These are phyloP conservation scores for Latrodectus hesperus DNA, from an alignment of 2,888 invertebrate genomes.

Conservation along the genomic window DNA sequence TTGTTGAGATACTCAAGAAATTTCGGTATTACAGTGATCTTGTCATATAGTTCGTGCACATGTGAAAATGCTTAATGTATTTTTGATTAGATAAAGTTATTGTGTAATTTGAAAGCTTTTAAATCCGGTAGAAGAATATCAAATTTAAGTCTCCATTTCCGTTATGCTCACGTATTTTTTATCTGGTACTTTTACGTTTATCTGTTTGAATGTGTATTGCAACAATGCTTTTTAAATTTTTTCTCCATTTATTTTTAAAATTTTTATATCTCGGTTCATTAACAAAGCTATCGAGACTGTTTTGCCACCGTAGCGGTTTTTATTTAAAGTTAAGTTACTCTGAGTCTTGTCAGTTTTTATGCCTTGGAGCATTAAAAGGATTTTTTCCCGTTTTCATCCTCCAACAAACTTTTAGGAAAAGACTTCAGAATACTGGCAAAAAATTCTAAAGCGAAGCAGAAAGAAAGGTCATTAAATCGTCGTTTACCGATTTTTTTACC, in stretches of 20 bases:
- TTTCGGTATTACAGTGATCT: not conserved
- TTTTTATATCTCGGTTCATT: constrained; percentile 62
- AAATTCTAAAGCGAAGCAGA: constrained; percentile 31
- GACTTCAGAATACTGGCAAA: constrained; percentile 10
- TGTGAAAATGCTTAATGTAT: not conserved
- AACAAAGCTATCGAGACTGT: constrained; percentile 66
- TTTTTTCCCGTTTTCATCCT: constrained; percentile 1
- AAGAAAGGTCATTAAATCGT: constrained; percentile 66
- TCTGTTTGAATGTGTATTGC: constrained; percentile 4
- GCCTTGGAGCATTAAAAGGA: not conserved
- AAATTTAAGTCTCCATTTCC: no score
- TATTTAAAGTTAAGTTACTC: constrained; percentile 44
- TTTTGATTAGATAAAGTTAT: not conserved
- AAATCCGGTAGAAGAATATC: not conserved
- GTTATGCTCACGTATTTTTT: not conserved
- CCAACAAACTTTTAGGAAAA: not conserved
- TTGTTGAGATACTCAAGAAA: not conserved
- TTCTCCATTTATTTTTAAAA: constrained; percentile 3
- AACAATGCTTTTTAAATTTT: constrained; percentile 19
- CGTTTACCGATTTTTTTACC: constrained; percentile 53
- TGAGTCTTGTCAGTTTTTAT: constrained; percentile 47
- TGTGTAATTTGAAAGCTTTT: not conserved
- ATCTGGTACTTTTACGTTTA: constrained; percentile 59
- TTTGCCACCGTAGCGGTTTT: constrained; percentile 57
- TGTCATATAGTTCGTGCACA: not conserved